Evolutionary conservation across 2,888 invertebrate species (phyloP), one percentile per base, ranked within the genome.

Genomic region (Ichneumoninae sp.): DNA sequence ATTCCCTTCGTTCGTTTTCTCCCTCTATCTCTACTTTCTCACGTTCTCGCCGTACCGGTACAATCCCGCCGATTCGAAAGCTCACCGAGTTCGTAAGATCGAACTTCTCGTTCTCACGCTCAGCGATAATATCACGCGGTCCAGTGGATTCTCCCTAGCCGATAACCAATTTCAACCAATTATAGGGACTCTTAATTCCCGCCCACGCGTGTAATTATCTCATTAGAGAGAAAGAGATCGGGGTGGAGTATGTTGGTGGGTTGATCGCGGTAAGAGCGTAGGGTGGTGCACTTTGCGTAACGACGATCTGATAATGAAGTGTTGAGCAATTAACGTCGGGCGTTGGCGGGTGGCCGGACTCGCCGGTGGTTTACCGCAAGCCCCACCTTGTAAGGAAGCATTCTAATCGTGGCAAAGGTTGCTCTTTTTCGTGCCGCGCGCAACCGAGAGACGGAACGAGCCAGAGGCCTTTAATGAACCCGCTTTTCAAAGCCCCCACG

Each of bases 111-210:
- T 63, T 44, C 74, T 13, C 69, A 40, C 52, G 60, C 65, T 44
- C 47, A 36, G 22, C 19, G 30, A 22, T 16, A 33, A 22, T 40
- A 63, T 75, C 50, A 52, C 50, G 3, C 50, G 68, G 50, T 66
- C 22, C 63, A 47, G 6, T 50, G 57, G 30, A 47, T n/a, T 22
- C n/a, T 19, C 50, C 57, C 4, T 13, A 10, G 57, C 83, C 47
- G 50, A 84, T 73, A 81, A 77, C 52, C 73, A 68, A 84, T 84
- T 81, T 69, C 73, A 74, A 77, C 74, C 77, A 84, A 84, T 84
- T 84, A 81, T 52, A 73, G 69, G 22, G 65, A 50, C 54, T 13
- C 47, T 73, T 77, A 47, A 22, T 69, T 65, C 65, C 63, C 54
- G 52, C 54, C 63, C 77, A 69, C 81, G 63, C 77, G 73, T 50